A percentile compares a stretch with the other conserved stretches of the same genome.
Conservation (phyloP, 2,888 invertebrate species). For the Nemoura dubitans region DNA sequence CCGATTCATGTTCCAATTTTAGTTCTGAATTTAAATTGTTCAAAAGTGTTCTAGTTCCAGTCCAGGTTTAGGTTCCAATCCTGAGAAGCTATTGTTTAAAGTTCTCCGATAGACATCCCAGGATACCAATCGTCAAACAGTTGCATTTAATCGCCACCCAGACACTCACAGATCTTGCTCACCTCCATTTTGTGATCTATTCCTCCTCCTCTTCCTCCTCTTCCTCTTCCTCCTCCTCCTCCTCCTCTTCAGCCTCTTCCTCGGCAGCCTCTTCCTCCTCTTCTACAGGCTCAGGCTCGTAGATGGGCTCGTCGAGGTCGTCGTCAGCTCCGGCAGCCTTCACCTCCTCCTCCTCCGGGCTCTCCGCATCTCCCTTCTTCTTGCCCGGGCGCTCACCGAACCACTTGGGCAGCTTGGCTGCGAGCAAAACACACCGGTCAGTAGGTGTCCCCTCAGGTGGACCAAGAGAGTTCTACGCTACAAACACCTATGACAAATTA, state of each 20-base stretch:
- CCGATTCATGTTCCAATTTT: too few relatives aligned
- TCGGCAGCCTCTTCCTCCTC: slow-evolving; percentile 82
- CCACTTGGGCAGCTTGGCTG: slow-evolving; percentile 94
- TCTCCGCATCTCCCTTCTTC: slow-evolving; percentile 87
- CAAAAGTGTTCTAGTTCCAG: too few relatives aligned
- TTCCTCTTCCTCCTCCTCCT: slow-evolving; percentile 69
- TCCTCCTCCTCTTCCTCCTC: slow-evolving; percentile 59
- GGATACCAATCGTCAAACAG: too few relatives aligned
- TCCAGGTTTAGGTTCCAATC: too few relatives aligned
- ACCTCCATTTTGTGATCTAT: slow-evolving; percentile 47
- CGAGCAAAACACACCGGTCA: slow-evolving; percentile 43
- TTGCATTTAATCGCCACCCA: too few relatives aligned
- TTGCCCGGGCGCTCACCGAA: slow-evolving; percentile 95
- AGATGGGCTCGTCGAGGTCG: slow-evolving; percentile 73
- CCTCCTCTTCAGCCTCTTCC: slow-evolving; percentile 74
- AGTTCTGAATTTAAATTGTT: too few relatives aligned
- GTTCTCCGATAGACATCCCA: too few relatives aligned
- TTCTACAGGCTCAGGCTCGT: slow-evolving; percentile 74
- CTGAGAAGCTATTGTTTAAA: too few relatives aligned
- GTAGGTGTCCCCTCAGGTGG: too few relatives aligned
- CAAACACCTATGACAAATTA: too few relatives aligned
- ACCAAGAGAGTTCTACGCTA: background rate
- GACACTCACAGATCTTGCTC: background rate
- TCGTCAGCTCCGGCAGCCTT: slow-evolving; percentile 79
- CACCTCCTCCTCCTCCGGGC: slow-evolving; percentile 91